Percentiles rank a stretch among this genome's conserved stretches.
Evolutionary conservation across 2,797 vertebrate species (phyloP).

Genomic region (Eulemur mongoz): DNA sequence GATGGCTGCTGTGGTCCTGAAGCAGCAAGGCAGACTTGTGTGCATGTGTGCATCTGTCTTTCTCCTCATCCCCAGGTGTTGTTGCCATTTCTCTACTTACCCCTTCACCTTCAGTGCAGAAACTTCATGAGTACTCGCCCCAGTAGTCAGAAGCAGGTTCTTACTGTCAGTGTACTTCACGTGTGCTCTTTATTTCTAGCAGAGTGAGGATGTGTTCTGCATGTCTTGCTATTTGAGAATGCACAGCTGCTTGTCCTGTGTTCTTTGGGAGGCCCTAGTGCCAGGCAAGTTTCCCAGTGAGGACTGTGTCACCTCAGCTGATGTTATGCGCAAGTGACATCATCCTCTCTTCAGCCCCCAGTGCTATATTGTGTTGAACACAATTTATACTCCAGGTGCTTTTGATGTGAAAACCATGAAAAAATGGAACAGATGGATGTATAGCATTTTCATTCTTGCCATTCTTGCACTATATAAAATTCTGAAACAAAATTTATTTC

Average conservation of each 20-base stretch:
- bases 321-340: slow-evolving; percentile 41
- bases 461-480: background rate
- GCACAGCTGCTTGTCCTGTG: slow-evolving; percentile 73
- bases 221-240: slow-evolving; percentile 82
- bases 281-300: slow-evolving; percentile 44
- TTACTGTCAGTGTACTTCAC: slow-evolving; percentile 60
- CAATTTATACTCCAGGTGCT: slow-evolving; percentile 72
- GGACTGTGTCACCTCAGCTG: slow-evolving; percentile 48
- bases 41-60: background rate
- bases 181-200: slow-evolving; percentile 58
- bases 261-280: slow-evolving; percentile 55
- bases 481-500: too few relatives aligned
- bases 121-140: slow-evolving; percentile 56
- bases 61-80: background rate
- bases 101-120: slow-evolving; percentile 47
- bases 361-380: slow-evolving; percentile 71
- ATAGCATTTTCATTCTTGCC: slow-evolving; percentile 71
- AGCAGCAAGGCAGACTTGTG: slow-evolving; percentile 41
- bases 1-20: slow-evolving; percentile 48
- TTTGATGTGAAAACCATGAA: slow-evolving; percentile 58
- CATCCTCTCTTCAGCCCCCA: slow-evolving; percentile 67
- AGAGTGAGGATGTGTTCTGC: slow-evolving; percentile 74
- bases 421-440: slow-evolving; percentile 4
- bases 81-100: slow-evolving; percentile 55
- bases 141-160: slow-evolving; percentile 8